Evolutionary conservation across 2,797 vertebrate genomes (phyloP).

Genomic region (Neopelma chrysocephalum): DNA sequence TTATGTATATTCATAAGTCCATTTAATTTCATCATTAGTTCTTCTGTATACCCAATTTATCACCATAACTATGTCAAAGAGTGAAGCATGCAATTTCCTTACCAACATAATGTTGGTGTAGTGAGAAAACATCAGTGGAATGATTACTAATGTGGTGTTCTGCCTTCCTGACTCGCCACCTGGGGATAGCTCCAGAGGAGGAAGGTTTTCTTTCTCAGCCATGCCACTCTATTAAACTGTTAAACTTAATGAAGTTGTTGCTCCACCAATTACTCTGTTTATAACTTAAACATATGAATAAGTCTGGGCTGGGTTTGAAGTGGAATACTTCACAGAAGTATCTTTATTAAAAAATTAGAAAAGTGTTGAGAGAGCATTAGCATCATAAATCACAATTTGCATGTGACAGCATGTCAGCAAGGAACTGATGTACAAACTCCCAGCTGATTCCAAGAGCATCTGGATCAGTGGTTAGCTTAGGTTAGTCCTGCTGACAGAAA

Average conservation of each 20-base stretch:
- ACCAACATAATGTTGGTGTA: neutral
- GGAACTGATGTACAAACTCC: neutral
- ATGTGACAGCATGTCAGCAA: neutral
- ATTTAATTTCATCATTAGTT: conserved; percentile 62
- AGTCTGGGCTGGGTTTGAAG: neutral
- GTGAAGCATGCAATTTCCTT: conserved; percentile 37
- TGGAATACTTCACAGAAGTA: neutral
- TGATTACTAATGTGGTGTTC: neutral
- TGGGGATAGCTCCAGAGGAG: neutral
- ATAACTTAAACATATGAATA: neutral
- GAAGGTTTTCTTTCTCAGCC: neutral
- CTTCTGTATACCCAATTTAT: conserved; percentile 57
- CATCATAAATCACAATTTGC: conserved; percentile 6
- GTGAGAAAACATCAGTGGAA: neutral
- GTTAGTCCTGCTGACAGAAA: neutral
- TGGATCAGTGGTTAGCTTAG: neutral
- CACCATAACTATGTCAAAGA: conserved; percentile 37
- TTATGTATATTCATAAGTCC: conserved; percentile 61
- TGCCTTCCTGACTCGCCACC: neutral
- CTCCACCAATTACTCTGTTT: neutral
- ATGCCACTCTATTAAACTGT: neutral
- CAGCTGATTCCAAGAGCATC: neutral
- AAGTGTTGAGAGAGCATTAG: neutral
- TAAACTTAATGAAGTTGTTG: neutral
- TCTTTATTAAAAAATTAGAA: neutral